Evolutionary conservation across 2,113 vertebrate genomes (phyloP).

Genomic region (Myrmecobius fasciatus): DNA sequence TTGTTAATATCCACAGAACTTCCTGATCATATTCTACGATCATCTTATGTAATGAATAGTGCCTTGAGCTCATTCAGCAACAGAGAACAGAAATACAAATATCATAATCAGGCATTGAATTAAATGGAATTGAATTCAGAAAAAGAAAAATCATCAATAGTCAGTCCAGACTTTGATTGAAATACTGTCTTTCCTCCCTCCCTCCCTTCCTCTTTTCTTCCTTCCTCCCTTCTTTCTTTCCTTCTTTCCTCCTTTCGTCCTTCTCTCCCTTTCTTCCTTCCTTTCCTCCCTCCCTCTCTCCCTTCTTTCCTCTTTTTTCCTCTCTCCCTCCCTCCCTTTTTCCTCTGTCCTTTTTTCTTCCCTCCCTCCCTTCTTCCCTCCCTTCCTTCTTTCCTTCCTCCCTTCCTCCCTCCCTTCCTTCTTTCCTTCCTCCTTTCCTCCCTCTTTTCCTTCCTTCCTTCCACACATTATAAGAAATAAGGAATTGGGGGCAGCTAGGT

Average conservation of each 20-base stretch:
- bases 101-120: conserved; percentile 20
- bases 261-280: neutral
- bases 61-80: conserved; percentile 13
- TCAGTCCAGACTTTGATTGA: neutral
- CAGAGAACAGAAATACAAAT: neutral
- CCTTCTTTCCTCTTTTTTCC: too few relatives aligned
- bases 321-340: too few relatives aligned
- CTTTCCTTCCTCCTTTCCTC: neutral
- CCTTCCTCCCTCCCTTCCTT: too few relatives aligned
- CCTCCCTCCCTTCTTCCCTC: too few relatives aligned
- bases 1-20: neutral
- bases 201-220: neutral
- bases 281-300: too few relatives aligned
- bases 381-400: too few relatives aligned
- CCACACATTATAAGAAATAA: conserved; percentile 9
- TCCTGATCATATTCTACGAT: neutral
- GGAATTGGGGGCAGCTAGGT: too few relatives aligned
- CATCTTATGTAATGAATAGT: neutral
- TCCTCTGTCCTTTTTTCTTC: too few relatives aligned
- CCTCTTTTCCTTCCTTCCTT: neutral
- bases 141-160: neutral
- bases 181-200: neutral
- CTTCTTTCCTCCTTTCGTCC: neutral
- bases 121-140: conserved; percentile 18
- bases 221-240: neutral